Evolutionary conservation across 2,888 invertebrate species (phyloP).

Genomic region (Cerastis rubricosa): DNA sequence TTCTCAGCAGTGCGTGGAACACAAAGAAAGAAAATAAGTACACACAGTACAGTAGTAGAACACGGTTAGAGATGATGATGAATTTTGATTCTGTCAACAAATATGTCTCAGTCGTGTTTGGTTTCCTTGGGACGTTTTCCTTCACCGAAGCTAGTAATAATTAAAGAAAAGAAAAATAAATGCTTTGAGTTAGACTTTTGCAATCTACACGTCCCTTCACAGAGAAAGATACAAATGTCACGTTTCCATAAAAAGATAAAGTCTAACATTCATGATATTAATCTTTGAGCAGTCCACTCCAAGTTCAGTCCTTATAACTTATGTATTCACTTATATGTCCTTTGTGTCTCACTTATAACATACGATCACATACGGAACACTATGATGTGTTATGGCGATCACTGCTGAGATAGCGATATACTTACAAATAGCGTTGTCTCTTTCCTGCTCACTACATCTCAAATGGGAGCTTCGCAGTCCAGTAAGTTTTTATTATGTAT

Average conservation of each 20-base stretch:
- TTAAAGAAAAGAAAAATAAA: background rate
- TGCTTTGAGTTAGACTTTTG: background rate
- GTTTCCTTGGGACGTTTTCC: too few species aligned
- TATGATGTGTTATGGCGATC: conserved; percentile 45
- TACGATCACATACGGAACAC: conserved; percentile 42
- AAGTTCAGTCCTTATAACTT: conserved; percentile 55
- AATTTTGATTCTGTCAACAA: too few species aligned
- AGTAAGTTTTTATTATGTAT: conserved; percentile 65
- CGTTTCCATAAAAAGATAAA: background rate
- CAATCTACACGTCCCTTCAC: too few species aligned
- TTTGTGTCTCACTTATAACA: conserved; percentile 46
- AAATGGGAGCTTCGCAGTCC: conserved; percentile 47
- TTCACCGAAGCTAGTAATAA: too few species aligned
- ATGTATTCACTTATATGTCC: conserved; percentile 55
- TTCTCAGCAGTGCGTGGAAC: too few species aligned
- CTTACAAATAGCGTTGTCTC: conserved; percentile 20
- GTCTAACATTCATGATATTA: conserved; percentile 34
- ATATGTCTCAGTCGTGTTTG: too few species aligned
- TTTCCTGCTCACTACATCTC: conserved; percentile 18
- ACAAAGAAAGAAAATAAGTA: too few species aligned
- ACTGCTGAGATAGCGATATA: conserved; percentile 16
- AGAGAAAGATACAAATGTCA: background rate
- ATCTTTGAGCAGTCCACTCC: conserved; percentile 51
- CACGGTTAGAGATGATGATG: too few species aligned
- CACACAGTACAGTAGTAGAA: too few species aligned